Base-by-base conservation (phyloP, 2,888 invertebrate genomes). In the Tortrix viridana region DNA sequence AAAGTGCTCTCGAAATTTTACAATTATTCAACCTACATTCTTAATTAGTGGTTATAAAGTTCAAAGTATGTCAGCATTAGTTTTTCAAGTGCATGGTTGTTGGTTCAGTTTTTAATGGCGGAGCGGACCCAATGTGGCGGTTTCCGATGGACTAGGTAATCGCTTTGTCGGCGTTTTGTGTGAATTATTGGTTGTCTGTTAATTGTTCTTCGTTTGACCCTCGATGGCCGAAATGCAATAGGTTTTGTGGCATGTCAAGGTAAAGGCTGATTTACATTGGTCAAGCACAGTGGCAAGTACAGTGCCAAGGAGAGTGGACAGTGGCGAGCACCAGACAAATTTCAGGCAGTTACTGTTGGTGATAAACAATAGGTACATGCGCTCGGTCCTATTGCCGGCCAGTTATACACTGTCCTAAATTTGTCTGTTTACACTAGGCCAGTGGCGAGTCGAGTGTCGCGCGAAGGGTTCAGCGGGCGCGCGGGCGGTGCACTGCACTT, bases 91-190 rank as follows among this genome's bases (percentile, higher is more conserved):
- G 60, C 46, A 19, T 18, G 38, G 44, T 50, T 62, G 32, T 46
- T 57, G 56, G 50, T 52, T 32, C 18, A 22, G 18, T 60, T 57
- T 57, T 63, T 63, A 52, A 52, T 44, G 44, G 49, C 37, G 60
- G 60, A 5, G 49, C 37, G 60, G 60, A 5, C 47, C 56, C 22
- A 62, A 57, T 52, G 57, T 57, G 62, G 56, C 56, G 12, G 54
- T 43, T 55, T 55, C 44, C 54, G 50, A 62, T 57, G 18, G 50
- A 53, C 53, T 52, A 61, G 61, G 50, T 52, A 46, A 57, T 62
- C 46, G 44, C 61, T 62, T 62, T 62, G 62, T 62, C 62, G 62
- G 62, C 38, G 46, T 52, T 55, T 46, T 52, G 49, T 62, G 43
- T 55, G 55, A 44, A 55, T 49, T 60, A 61, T 18, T 49, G 43